Base-by-base conservation (phyloP, 2,888 invertebrate genomes). In the Physocephala rufipes region DNA sequence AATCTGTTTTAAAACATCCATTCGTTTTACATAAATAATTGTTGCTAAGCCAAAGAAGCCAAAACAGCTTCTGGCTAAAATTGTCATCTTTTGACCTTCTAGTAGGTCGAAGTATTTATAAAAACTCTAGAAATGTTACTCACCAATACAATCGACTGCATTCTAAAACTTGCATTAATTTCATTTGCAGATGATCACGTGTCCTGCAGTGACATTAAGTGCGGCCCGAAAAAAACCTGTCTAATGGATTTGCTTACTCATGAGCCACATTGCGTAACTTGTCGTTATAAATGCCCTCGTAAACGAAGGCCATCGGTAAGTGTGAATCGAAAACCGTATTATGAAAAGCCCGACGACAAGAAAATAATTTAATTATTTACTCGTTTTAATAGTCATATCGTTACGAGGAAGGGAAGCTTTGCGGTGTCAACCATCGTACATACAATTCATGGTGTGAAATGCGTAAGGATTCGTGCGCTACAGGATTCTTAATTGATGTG, bases 371-470 rank as follows among this genome's bases (percentile, higher is more conserved):
- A 7, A 30, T 24, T 36, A 30, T 49, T 53, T 55, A 2, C 55
- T 65, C 24, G 16, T 65, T 51, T 67, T 49, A 62, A 78, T 82
- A 78, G 81, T 78, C 77, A 4, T 71, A 79, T 53, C 80, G 84
- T 75, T 79, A 82, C 78, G 79, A 82, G 70, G 80, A 82, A 70
- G 84, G 82, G 13, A 88, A 88, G 76, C 87, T 93, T 71, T 93
- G 93, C 83, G 93, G 92, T 73, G 88, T 89, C 77, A 92, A 94
- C 85, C 92, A 92, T 83, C 88, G 88, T 78, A 93, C 92, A 28
- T 93, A 94, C 83, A 87, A 88, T 75, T 92, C 91, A 71, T 93
- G 92, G 92, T 93, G 93, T 85, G 91, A 92, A 84, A 91, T 94
- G 90, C 89, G 91, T 81, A 89, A 90, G 83, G 91, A 92, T 80